Evolutionary conservation across 2,797 vertebrate genomes (phyloP), one percentile per base, ranked within the genome.

Genomic region (Gymnopithys bicolor): DNA sequence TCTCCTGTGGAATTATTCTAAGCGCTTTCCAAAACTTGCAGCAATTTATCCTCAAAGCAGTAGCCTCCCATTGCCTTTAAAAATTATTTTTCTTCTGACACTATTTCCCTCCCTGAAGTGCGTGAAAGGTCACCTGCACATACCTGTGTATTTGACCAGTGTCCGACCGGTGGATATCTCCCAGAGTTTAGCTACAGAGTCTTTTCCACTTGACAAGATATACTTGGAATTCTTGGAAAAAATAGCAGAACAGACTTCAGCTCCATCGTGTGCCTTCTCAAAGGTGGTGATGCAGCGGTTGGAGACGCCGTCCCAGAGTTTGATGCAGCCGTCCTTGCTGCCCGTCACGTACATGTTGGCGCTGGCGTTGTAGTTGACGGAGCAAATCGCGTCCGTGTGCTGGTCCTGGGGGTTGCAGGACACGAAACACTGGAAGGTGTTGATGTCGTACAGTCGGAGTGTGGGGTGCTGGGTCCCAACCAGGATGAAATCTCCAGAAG

Each of bases 141-240:
- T 96, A 99, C 99, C 99, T 91, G 99, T 99, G 98, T 99, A 99
- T 77, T 99, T 99, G 93, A 99, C 99, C 91, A 99, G 97, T 0
- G 99, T 99, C 32, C 99, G 98, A 23, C 99, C 99, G 3, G 99
- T 99, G 14, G 99, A 99, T 91, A 99, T 99, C 96, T 99, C 99
- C 99, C 99, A 99, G 15, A 99, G 98, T 83, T 99, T 99, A 70
- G 99, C 99, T 93, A 99, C 99, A 2, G 99, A 99, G 98, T 99
- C 99, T 95, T 99, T 99, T 71, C 99, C 99, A 56, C 99, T 99
- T 74, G 99, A 99, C 87, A 99, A 97, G 94, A 99, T 98, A 93
- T 99, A 99, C 87, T 99, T 99, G 45, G 99, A 99, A 92, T 99
- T 99, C 96, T 99, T 99, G 51, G 99, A 99, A 94, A 99, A 99